Base-by-base conservation (phyloP, 1,140 invertebrate genomes). In the fruit fly (Drosophila melanogaster) region DNA sequence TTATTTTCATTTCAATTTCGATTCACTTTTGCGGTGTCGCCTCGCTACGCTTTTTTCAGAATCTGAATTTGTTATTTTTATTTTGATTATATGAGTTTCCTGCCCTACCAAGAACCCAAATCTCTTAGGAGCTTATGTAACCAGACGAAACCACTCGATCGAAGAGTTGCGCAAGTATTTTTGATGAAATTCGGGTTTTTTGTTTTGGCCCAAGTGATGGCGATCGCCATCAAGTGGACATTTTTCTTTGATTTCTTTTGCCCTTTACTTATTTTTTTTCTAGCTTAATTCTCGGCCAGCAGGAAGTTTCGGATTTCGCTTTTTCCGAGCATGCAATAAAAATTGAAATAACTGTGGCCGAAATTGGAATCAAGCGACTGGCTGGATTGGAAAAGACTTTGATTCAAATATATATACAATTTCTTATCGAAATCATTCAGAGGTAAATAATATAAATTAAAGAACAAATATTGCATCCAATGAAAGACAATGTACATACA, bases 231-330 rank as follows among this genome's bases (percentile, higher is more conserved):
- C 78, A 69, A 87, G 78, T 87, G 75, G 83, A 59, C 76, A 77
- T 87, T 83, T 89, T 79, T 41, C 54, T 70, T 70, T 64, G 70
- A 66, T 58, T 83, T 72, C 30, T 54, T 79, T 84, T 62, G 26
- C 38, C 43, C 50, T 80, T 69, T 78, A 79, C 79, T 84, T 76
- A 69, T 74, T 83, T 73, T 54, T 71, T 69, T 79, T 57, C 50
- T 61, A 57, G 66, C 50, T 69, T 47, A 24, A n/a, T 70, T 57
- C 40, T 78, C 40, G 60, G 22, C 59, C 46, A 71, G 74, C 84
- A 89, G 83, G 84, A 87, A 87, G 84, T 89, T 56, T 87, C 83
- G 22, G 65, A 69, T 87, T 79, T 74, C 81, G 37, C 57, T 40
- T 57, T 57, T 72, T 62, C 59, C 51, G 61, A 59, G 54, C 72